Base-by-base conservation (phyloP, 2,888 invertebrate species). In the Parnassius mnemosyne region DNA sequence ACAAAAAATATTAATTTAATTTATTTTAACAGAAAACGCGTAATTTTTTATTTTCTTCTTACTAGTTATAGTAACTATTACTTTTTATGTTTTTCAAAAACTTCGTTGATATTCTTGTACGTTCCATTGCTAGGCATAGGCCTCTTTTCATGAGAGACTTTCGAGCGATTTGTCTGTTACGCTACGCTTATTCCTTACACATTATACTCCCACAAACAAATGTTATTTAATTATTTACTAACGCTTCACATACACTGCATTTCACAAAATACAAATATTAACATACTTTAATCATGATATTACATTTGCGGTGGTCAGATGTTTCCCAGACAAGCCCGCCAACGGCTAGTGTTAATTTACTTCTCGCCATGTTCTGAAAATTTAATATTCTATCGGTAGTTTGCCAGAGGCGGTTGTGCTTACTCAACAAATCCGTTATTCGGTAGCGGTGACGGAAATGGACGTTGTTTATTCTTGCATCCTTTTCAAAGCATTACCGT, bases 261-360 rank as follows among this genome's bases (percentile, higher is more conserved):
- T 49, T 49, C 11, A 13, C 43, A 41, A 43, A 42, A 49, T 53
- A 20, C 20, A 53, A 54, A 43, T 11, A 20, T 57, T 57, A 34
- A 34, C 5, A 5, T 46, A n/a, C 57, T 16, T 42, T 43, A 62
- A 53, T 49, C 53, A 57, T 3, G 10, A 13, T 12, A 57, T 47
- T 49, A 53, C 46, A 53, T 57, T 62, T 57, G 43, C 20, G 43
- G 56, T 49, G 53, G 52, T 53, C 57, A 49, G 49, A 34, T 57
- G 49, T 52, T n/a, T 46, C 25, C 11, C 53, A 57, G 57, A 53
- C 62, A 62, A 53, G 53, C 25, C 25, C 52, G 16, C 41, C 12
- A 34, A 49, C 53, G 43, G 52, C 12, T 55, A 52, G 52, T 57
- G 57, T 47, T 57, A 62, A 53, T 53, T 57, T 43, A 57, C 13